Conservation (phyloP, 2,888 invertebrate genomes). For the Cephus runcator region DNA sequence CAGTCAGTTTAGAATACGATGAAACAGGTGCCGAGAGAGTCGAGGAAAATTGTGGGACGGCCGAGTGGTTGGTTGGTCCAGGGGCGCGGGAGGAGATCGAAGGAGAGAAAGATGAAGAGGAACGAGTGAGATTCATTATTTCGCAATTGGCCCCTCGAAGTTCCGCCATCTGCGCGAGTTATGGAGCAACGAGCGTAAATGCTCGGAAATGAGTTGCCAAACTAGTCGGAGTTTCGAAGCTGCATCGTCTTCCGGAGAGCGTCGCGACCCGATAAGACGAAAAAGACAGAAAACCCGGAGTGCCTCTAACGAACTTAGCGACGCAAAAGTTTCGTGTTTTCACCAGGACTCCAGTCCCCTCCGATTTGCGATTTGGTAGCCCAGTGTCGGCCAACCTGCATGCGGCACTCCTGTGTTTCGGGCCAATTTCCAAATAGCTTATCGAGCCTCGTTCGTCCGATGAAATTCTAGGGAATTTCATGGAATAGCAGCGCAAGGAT, state of each 20-base stretch:
- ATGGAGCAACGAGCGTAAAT: neutral
- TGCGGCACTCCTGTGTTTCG: too few species aligned
- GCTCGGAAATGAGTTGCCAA: conserved; percentile 4
- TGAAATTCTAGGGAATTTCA: neutral
- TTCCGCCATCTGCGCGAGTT: neutral
- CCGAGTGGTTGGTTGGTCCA: neutral
- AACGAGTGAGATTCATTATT: neutral
- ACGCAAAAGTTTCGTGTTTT: neutral
- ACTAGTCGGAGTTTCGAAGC: neutral
- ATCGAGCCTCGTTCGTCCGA: neutral
- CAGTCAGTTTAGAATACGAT: neutral
- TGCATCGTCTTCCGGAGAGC: neutral
- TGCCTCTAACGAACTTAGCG: neutral
- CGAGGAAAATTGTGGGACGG: neutral
- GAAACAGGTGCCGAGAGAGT: neutral
- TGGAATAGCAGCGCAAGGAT: neutral
- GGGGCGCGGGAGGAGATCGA: too few species aligned
- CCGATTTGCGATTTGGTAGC: neutral
- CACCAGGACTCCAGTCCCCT: neutral
- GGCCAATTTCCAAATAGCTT: neutral
- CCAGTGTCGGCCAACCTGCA: neutral
- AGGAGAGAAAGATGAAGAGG: neutral
- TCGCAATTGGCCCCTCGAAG: neutral
- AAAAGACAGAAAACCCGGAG: neutral
- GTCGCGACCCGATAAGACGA: neutral